These are phyloP conservation scores for Phyllostomus hastatus DNA, from an alignment of 2,113 vertebrate genomes.

Conservation along the genomic window DNA sequence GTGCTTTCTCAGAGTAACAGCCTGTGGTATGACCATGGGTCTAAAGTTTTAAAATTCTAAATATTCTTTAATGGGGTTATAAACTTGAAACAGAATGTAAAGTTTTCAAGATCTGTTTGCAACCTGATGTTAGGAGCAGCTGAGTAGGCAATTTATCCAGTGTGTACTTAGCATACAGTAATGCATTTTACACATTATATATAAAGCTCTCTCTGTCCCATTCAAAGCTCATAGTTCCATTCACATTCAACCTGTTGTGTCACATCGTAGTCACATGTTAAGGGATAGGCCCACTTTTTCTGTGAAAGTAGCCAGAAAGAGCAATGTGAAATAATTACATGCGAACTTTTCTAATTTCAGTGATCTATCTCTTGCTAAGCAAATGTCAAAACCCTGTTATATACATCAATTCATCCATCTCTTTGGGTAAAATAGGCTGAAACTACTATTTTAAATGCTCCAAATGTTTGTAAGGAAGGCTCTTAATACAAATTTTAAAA, in stretches of 20 bases:
- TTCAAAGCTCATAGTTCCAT: not conserved
- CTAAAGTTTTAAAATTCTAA: slow-evolving; percentile 21
- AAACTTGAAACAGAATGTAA: slow-evolving; percentile 37
- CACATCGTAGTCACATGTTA: not conserved
- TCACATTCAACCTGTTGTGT: slow-evolving; percentile 11
- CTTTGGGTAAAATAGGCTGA: slow-evolving; percentile 29
- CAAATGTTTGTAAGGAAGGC: slow-evolving; percentile 18
- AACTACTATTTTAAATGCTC: not conserved
- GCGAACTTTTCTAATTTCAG: slow-evolving; percentile 22
- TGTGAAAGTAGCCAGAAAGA: slow-evolving; percentile 34
- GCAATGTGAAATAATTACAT: slow-evolving; percentile 12
- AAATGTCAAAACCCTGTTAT: slow-evolving; percentile 39
- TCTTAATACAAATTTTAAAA: not conserved
- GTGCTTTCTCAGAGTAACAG: not conserved
- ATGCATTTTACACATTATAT: not conserved
- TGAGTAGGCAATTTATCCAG: not conserved
- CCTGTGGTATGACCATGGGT: not conserved
- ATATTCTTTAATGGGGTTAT: slow-evolving; percentile 32
- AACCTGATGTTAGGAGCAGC: not conserved
- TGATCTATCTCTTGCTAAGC: slow-evolving; percentile 38
- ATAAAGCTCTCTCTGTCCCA: not conserved
- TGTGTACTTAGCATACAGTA: not conserved
- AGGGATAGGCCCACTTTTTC: slow-evolving; percentile 17
- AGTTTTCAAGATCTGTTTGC: slow-evolving; percentile 34
- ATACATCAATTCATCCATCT: not conserved